Conservation (phyloP, 2,113 vertebrate genomes). For the Strigops habroptila region DNA sequence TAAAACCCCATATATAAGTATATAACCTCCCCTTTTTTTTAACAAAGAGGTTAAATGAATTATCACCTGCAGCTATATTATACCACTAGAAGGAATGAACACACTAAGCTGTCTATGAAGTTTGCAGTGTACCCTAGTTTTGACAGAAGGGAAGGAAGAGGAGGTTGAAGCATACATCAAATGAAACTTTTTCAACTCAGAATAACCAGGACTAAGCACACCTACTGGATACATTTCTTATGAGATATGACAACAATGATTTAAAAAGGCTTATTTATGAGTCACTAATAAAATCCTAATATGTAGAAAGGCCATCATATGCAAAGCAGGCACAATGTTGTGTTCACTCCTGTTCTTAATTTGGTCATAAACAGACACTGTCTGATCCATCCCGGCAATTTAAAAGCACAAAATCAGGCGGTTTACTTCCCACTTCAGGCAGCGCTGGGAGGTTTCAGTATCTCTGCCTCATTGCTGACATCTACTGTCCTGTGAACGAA, state of each 20-base stretch:
- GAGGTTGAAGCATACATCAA: background rate
- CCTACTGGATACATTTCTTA: background rate
- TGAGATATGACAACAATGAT: background rate
- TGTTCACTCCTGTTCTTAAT: background rate
- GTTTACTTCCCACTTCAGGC: background rate
- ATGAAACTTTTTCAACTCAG: background rate
- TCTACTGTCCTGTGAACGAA: background rate
- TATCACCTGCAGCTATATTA: background rate
- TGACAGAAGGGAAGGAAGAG: background rate
- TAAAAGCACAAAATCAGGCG: background rate
- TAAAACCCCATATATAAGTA: background rate
- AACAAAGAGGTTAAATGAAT: background rate
- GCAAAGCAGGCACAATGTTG: background rate
- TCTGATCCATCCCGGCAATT: background rate
- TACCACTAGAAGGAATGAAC: background rate
- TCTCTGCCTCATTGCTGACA: background rate
- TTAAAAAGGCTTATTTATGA: background rate
- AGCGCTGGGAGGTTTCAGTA: background rate
- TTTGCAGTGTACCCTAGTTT: background rate
- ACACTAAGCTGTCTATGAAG: accelerated
- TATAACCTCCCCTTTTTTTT: background rate
- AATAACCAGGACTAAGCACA: background rate
- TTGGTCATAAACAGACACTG: background rate
- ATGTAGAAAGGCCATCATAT: background rate
- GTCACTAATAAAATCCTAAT: background rate